Evolutionary conservation across 2,797 vertebrate species (phyloP), one percentile per base, ranked within the genome.

Genomic region (Chelon auratus): DNA sequence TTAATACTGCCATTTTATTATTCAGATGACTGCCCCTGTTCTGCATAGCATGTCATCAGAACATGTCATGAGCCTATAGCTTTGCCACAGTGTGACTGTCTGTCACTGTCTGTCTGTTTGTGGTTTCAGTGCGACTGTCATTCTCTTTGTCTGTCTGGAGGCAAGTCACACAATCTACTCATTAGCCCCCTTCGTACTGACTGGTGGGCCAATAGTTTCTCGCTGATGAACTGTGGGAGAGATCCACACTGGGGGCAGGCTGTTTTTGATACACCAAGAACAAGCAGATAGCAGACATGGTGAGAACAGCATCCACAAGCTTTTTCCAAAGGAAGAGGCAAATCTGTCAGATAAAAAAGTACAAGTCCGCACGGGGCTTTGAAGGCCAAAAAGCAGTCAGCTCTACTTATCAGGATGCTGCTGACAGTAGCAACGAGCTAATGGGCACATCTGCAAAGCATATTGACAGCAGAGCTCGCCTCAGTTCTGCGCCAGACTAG

Each of bases 341-440:
- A 85, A 88, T 81, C 74, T 90, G 88, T 87, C 86, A 85, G 83
- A 89, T 82, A 71, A 61, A 81, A 87, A 84, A 77, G 45, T 72
- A 62, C 57, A 74, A 72, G 85, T 82, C 75, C 65, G 15, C 15
- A 48, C 72, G 20, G 42, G 66, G 77, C 86, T 91, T 85, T 88
- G 87, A 91, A 88, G 89, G 81, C 83, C 78, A 81, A 87, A 33
- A 87, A 36, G 54, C 82, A 70, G 77, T 62, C 74, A 45, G 81
- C 74, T 77, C 56, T 76, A 68, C 79, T 86, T 82, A 87, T 87
- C 85, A 85, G 75, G 61, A 61, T 62, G 79, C 4, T 47, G 77
- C 85, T 89, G 87, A 89, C 90, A 88, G 89, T 62, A 79, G 79
- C 75, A 85, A 74, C 60, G 53, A 86, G 80, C 82, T 90, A 90